These are phyloP conservation scores for Acronicta psi DNA, from an alignment of 2,888 invertebrate genomes.

Conservation along the genomic window DNA sequence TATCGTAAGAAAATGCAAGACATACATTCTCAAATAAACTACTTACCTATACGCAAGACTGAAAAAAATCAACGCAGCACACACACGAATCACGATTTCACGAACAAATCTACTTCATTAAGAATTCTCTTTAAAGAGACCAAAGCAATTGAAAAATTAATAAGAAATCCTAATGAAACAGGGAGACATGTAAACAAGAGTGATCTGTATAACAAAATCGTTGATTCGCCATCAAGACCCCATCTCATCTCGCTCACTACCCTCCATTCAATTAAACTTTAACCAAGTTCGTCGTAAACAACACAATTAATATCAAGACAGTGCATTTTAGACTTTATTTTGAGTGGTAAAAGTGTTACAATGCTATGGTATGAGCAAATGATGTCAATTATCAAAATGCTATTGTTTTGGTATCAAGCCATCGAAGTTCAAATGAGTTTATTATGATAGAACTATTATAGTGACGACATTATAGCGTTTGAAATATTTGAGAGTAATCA, in stretches of 20 bases:
- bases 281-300: constrained; percentile 86
- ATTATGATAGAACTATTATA: constrained; percentile 57
- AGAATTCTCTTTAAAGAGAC: constrained; percentile 9
- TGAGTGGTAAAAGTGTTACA: constrained; percentile 32
- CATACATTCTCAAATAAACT: too few species aligned
- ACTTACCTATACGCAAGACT: too few species aligned
- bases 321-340: constrained; percentile 66
- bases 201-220: constrained; percentile 71
- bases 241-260: constrained; percentile 65
- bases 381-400: constrained; percentile 75
- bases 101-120: constrained; percentile 20
- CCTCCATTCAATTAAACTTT: constrained; percentile 87
- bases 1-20: too few species aligned
- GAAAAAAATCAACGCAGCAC: too few species aligned
- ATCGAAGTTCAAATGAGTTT: constrained; percentile 60
- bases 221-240: constrained; percentile 77
- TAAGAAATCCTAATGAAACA: constrained; percentile 46
- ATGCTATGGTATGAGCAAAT: constrained; percentile 40
- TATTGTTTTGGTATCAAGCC: constrained; percentile 70
- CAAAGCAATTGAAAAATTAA: constrained; percentile 47
- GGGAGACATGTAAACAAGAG: constrained; percentile 71
- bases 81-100: constrained; percentile 5
- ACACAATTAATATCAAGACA: constrained; percentile 76
- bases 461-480: constrained; percentile 37
- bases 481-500: constrained; percentile 13